phyloP scores from a whole-genome alignment of 2,113 vertebrate genomes.

The Sphyrna mokarran region DNA sequence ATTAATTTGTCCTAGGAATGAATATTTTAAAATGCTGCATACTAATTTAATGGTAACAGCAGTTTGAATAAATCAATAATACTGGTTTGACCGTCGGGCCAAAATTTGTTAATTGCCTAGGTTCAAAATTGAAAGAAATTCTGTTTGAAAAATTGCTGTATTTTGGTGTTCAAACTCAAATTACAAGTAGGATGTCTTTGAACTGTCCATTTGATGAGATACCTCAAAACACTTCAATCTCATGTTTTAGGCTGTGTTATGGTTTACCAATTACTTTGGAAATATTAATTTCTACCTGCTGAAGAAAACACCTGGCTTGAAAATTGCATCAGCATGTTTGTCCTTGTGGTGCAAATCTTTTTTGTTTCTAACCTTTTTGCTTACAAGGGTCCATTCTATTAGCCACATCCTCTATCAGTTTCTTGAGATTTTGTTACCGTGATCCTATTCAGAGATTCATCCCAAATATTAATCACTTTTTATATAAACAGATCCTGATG shows the following conservation, averaged over 20 bases:
- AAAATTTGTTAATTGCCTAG: neutral
- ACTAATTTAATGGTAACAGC: neutral
- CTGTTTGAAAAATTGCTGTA: neutral
- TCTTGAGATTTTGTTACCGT: neutral
- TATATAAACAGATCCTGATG: neutral
- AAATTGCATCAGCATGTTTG: neutral
- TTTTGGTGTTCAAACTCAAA: neutral
- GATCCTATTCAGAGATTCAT: neutral
- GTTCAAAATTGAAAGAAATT: neutral
- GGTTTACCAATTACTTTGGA: neutral
- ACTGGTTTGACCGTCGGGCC: neutral
- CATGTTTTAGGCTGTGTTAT: neutral
- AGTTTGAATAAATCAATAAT: neutral
- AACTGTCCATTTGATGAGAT: neutral
- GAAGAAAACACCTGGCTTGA: neutral
- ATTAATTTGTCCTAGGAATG: neutral
- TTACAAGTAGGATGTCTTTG: neutral
- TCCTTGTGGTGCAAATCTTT: neutral
- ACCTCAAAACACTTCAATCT: neutral
- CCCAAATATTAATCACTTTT: neutral
- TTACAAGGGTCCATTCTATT: neutral
- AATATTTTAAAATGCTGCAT: neutral
- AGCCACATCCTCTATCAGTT: neutral
- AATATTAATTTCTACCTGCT: neutral
- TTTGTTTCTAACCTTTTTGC: neutral